Base-by-base conservation (phyloP, 2,888 invertebrate genomes). In the Tridacna gigas region DNA sequence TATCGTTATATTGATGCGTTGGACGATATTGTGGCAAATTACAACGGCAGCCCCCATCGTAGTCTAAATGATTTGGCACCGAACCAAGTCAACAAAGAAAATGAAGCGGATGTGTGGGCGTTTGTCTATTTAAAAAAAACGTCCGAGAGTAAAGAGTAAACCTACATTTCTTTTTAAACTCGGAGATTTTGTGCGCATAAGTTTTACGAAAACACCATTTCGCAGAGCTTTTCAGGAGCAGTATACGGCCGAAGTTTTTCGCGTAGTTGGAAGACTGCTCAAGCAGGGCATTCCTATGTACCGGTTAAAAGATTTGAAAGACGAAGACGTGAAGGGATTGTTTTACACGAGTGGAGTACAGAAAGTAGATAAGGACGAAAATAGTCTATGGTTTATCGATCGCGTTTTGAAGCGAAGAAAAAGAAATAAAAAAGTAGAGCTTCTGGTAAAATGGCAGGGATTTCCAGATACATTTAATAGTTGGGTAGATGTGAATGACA, bases 101-200 rank as follows among this genome's bases (percentile, higher is more conserved):
- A 83, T 56, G 80, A 83, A 67, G 83, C 83, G 18, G 79, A 83
- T 73, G 66, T 76, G 11, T 83, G 83, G 84, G 84, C 80, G 25
- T 74, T 45, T n/a, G 56, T 77, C 73, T 79, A 80, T 69, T 66
- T 79, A 37, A 79, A 81, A n/a, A 20, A 76, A 77, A 61, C 51
- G 66, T 20, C 60, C 48, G 9, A 73, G 60, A 47, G 18, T 51
- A n/a, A 79, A 74, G 26, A 56, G 26, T 37, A 79, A 65, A 77
- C 66, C 75, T 25, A 61, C 47, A 26, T 78, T 63, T 77, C 18
- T 69, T 28, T 81, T 71, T 45, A 74, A 74, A 61, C 22, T 74
- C 0, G 80, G 78, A 3, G 75, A 84, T 45, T 56, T 78, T 1
- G 84, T 84, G 13, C 63, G 84, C 28, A 80, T 80, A 28, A 77